Percentiles rank a stretch among this genome's conserved stretches.
Conservation (phyloP, 2,888 invertebrate genomes). For the Rhingia campestris region DNA sequence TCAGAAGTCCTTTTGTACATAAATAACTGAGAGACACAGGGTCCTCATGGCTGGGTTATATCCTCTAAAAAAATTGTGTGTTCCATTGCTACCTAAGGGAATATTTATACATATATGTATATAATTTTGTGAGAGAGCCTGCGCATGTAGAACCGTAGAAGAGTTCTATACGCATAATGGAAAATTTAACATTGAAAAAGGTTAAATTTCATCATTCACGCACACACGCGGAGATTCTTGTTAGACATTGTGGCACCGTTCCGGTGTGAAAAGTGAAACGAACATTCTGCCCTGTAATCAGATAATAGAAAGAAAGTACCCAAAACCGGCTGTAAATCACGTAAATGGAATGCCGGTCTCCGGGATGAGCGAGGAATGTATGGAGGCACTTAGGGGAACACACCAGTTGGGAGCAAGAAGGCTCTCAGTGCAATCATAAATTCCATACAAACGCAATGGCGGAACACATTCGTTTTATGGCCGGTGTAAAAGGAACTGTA, state of each 20-base stretch:
- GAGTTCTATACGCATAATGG: slow-evolving; percentile 36
- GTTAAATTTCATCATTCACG: slow-evolving; percentile 51
- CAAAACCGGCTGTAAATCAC: slow-evolving; percentile 47
- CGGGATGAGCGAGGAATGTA: slow-evolving; percentile 8
- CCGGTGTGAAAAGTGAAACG: slow-evolving; percentile 39
- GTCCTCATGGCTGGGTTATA: slow-evolving; percentile 3
- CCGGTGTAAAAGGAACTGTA: not conserved
- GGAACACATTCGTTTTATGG: no score
- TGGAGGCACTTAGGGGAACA: not conserved
- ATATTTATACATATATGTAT: slow-evolving; percentile 6
- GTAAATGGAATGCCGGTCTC: slow-evolving; percentile 43
- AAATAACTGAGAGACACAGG: slow-evolving; percentile 29
- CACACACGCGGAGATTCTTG: not conserved
- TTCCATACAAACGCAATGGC: not conserved
- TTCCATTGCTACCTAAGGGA: not conserved
- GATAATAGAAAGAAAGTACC: slow-evolving; percentile 7
- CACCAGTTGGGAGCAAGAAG: not conserved
- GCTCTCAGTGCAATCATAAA: not conserved
- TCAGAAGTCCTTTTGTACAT: slow-evolving; percentile 43
- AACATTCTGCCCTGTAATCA: slow-evolving; percentile 12
- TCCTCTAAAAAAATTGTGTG: slow-evolving; percentile 31
- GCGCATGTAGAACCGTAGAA: slow-evolving; percentile 37
- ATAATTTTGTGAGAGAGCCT: slow-evolving; percentile 52
- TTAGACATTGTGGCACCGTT: slow-evolving; percentile 51
- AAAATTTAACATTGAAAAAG: slow-evolving; percentile 70